Percentiles rank a stretch among this genome's conserved stretches.
Evolutionary conservation across 2,888 invertebrate species (phyloP).

Genomic region (Leptarthrus brevirostris): DNA sequence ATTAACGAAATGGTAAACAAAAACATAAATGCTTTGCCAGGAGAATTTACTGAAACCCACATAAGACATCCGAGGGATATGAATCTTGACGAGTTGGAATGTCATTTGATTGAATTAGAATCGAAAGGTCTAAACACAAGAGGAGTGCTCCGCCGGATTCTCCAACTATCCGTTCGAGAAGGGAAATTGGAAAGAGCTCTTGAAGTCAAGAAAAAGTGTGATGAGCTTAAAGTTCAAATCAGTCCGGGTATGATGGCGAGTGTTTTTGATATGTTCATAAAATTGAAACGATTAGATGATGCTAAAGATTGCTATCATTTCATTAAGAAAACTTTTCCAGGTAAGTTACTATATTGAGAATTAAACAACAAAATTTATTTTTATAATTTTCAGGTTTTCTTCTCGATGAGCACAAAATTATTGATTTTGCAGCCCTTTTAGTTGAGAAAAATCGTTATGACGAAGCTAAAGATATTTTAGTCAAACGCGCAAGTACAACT

Average conservation of each 20-base stretch:
- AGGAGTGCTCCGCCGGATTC: conserved; percentile 73
- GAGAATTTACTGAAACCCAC: conserved; percentile 59
- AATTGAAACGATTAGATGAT: conserved; percentile 69
- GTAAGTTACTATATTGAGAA: conserved; percentile 57
- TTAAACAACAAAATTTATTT: too few relatives aligned
- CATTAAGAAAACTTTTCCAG: conserved; percentile 69
- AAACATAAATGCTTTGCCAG: conserved; percentile 61
- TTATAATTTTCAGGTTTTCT: conserved; percentile 68
- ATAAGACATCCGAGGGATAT: conserved; percentile 73
- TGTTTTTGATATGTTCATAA: conserved; percentile 73
- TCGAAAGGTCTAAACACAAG: conserved; percentile 75
- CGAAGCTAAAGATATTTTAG: conserved; percentile 66
- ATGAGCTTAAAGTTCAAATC: conserved; percentile 69
- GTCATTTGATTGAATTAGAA: conserved; percentile 75
- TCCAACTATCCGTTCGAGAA: conserved; percentile 71
- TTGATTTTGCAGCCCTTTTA: conserved; percentile 73
- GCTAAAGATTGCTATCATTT: conserved; percentile 70
- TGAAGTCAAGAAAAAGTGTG: conserved; percentile 70
- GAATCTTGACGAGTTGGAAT: conserved; percentile 72
- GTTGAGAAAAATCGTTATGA: conserved; percentile 66
- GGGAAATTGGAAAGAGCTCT: conserved; percentile 71
- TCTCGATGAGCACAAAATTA: conserved; percentile 75
- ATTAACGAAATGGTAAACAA: conserved; percentile 67
- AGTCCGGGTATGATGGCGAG: conserved; percentile 77
- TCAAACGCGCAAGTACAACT: conserved; percentile 68